phyloP scores from a whole-genome alignment of 2,113 vertebrate species.

The Theristicus caerulescens region DNA sequence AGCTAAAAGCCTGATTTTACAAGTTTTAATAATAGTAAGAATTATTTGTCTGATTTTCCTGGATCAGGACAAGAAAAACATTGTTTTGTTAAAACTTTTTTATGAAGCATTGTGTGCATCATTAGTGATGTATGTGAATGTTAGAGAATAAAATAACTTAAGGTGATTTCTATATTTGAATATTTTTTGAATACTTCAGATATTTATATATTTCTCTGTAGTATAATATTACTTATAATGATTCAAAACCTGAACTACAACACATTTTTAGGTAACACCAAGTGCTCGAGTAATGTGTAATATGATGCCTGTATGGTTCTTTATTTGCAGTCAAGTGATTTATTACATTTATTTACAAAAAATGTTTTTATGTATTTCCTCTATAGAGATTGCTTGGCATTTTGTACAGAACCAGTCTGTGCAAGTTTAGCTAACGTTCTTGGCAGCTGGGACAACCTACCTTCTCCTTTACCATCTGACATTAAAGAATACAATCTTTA shows the following conservation, averaged over 20 bases:
- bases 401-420: slow-evolving; percentile 97
- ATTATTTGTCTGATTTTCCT: background rate
- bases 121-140: background rate
- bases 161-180: background rate
- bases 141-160: background rate
- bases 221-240: background rate
- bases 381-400: slow-evolving; percentile 92
- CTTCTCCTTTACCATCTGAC: slow-evolving; percentile 87
- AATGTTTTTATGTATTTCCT: slow-evolving; percentile 12
- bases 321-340: background rate
- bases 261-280: background rate
- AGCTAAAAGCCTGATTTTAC: background rate
- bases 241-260: background rate
- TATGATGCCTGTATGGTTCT: background rate
- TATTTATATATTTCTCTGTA: background rate
- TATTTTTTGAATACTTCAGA: background rate
- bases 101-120: background rate
- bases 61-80: background rate
- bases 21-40: background rate
- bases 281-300: background rate
- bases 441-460: slow-evolving; percentile 94
- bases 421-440: slow-evolving; percentile 96
- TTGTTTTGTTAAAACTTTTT: background rate
- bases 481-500: slow-evolving; percentile 97
- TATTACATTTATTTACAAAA: background rate